Percentiles rank a stretch among this genome's conserved stretches.
Conservation (phyloP, 2,888 invertebrate species). For the Mythimna impura region DNA sequence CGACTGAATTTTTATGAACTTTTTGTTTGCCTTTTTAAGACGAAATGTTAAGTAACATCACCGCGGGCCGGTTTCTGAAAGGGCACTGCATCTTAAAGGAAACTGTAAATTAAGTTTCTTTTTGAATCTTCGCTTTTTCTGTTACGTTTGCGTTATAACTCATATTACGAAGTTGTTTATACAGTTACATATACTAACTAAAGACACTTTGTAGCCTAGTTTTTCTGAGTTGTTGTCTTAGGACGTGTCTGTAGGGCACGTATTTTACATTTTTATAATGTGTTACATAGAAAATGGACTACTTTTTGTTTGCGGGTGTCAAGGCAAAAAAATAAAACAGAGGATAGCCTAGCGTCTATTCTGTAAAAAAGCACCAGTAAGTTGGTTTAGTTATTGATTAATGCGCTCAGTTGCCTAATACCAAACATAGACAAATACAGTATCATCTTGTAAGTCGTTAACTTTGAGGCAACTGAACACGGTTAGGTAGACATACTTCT, state of each 20-base stretch:
- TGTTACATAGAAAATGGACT: not conserved
- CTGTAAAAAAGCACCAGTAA: not conserved
- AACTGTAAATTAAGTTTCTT: conserved; percentile 75
- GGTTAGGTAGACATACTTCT: not conserved
- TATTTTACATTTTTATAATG: conserved; percentile 23
- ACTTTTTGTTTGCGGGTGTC: not conserved
- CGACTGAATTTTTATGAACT: conserved; percentile 85
- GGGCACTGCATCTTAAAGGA: conserved; percentile 76
- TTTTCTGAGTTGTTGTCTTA: conserved; percentile 19
- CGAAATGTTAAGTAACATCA: conserved; percentile 79
- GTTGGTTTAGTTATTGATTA: not conserved
- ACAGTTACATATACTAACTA: conserved; percentile 12
- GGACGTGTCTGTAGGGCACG: not conserved
- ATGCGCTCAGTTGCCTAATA: not conserved
- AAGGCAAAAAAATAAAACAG: not conserved
- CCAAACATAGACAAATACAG: not conserved
- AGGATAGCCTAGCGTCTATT: not conserved
- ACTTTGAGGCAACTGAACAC: not conserved
- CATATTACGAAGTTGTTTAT: conserved; percentile 36
- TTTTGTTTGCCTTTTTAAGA: conserved; percentile 82
- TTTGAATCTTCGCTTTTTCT: conserved; percentile 65
- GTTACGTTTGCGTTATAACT: conserved; percentile 57
- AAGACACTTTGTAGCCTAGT: not conserved
- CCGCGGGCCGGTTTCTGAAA: conserved; percentile 75
- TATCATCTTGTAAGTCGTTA: not conserved